phyloP scores from a whole-genome alignment of 2,888 invertebrate genomes.

The Cephus pygmeus region DNA sequence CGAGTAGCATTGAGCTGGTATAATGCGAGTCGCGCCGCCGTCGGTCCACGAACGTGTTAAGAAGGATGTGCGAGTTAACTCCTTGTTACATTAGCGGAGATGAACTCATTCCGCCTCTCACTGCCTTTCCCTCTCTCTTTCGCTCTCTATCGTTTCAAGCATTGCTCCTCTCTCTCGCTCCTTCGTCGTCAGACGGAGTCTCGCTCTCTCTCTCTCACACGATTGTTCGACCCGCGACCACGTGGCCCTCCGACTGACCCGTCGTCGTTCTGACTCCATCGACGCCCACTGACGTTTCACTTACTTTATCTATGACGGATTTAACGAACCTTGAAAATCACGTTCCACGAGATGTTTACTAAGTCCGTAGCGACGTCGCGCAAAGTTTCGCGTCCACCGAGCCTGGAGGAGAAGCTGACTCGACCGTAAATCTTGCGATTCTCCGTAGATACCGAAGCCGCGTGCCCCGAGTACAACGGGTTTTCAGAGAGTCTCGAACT shows the following conservation, averaged over 20 bases:
- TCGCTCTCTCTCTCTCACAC: slow-evolving; percentile 6
- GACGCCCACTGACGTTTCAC: slow-evolving; percentile 17
- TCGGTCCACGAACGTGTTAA: slow-evolving; percentile 45
- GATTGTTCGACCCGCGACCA: too few species aligned
- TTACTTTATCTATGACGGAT: slow-evolving; percentile 31
- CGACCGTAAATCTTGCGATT: too few species aligned
- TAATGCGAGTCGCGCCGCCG: slow-evolving; percentile 25
- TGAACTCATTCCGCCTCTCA: slow-evolving; percentile 57
- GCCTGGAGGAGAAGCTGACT: slow-evolving; percentile 13
- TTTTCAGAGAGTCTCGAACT: slow-evolving; percentile 4
- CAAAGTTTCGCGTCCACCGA: slow-evolving; percentile 5
- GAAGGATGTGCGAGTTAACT: slow-evolving; percentile 65
- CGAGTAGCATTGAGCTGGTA: slow-evolving; percentile 24
- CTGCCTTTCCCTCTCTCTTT: slow-evolving; percentile 13
- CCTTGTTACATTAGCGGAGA: slow-evolving; percentile 61
- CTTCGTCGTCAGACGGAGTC: background rate
- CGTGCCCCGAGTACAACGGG: background rate
- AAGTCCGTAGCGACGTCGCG: slow-evolving; percentile 13
- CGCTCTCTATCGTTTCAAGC: slow-evolving; percentile 19
- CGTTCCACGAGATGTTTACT: slow-evolving; percentile 37
- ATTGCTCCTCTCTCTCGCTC: slow-evolving; percentile 8
- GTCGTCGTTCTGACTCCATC: slow-evolving; percentile 1
- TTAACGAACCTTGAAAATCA: slow-evolving; percentile 43
- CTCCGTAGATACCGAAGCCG: too few species aligned
- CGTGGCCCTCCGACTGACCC: background rate